Evolutionary conservation across 2,113 vertebrate genomes (phyloP), one percentile per base, ranked within the genome.

Genomic region (Neoarius graeffei): DNA sequence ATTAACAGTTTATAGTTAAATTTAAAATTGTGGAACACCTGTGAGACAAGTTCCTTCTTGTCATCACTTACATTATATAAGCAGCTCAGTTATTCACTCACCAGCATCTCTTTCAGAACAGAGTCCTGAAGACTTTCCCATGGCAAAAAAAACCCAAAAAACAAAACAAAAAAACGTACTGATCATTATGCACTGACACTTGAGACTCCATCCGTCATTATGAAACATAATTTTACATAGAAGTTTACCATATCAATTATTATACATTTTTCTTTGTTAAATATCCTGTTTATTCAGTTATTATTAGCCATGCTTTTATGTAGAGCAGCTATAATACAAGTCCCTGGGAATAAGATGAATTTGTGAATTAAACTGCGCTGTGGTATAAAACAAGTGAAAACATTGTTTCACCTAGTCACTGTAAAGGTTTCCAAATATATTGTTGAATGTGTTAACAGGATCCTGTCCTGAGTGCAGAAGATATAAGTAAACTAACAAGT

Each of bases 391-490:
- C 56, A 35, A 9, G 50, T 20, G 35, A 57, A 54, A 67, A 25
- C 48, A 52, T 67, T 59, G 83, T 54, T 20, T 74, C 19, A 48
- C 2, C 35, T 23, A 50, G 48, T 69, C 48, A 50, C 62, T 27
- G 64, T 54, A 69, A 67, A 9, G 5, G 14, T 81, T 81, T 59
- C 59, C 27, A 81, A 42, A 60, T 81, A 56, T 30, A n/a, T 25
- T 27, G 20, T 23, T 77, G 50, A 54, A 77, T 85, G 56, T 86
- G 4, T 71, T 73, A 23, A 48, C 89, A 96, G 96, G 95, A 96
- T 0, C 96, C 96, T 25, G 91, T 96, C 83, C 89, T 96, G 74
- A 93, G 89, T 85, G 83, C 84, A n/a, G 93, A 93, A 19, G 96
- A 96, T 88, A n/a, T 94, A 8, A 87, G 89, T 54, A 92, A 42